Conservation (phyloP, 2,113 vertebrate species). For the Tursiops truncatus region DNA sequence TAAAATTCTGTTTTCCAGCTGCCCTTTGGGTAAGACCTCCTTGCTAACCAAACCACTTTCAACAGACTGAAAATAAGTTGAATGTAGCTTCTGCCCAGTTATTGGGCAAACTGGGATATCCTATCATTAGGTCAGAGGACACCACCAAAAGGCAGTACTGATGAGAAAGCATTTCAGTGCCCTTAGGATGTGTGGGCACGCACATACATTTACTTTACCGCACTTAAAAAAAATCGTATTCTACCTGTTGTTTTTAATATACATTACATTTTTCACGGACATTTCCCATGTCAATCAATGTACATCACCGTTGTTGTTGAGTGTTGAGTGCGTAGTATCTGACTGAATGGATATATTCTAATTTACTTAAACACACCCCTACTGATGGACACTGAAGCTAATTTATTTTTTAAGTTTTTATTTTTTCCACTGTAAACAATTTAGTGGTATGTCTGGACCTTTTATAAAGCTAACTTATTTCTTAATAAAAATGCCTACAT, state of each 20-base stretch:
- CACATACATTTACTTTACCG: background rate
- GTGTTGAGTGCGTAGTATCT: background rate
- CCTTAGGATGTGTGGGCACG: background rate
- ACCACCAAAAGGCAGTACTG: background rate
- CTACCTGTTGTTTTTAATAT: background rate
- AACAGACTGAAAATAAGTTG: background rate
- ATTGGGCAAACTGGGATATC: background rate
- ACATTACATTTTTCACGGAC: background rate
- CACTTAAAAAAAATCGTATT: background rate
- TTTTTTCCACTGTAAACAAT: background rate
- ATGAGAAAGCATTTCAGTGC: background rate
- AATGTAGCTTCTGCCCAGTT: background rate
- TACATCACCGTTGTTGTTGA: background rate
- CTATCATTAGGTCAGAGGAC: background rate
- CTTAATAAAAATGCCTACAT: background rate
- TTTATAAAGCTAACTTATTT: background rate
- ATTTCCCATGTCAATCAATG: background rate
- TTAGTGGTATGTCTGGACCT: background rate
- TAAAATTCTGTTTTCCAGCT: background rate
- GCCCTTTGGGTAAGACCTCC: background rate
- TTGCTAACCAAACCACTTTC: background rate
- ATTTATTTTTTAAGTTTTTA: background rate
- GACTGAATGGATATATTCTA: background rate
- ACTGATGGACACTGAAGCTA: background rate
- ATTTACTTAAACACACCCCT: background rate